A percentile compares a stretch with the other conserved stretches of the same genome.
These are phyloP conservation scores for Acleris holmiana DNA, from an alignment of 2,888 invertebrate genomes.

Conservation along the genomic window DNA sequence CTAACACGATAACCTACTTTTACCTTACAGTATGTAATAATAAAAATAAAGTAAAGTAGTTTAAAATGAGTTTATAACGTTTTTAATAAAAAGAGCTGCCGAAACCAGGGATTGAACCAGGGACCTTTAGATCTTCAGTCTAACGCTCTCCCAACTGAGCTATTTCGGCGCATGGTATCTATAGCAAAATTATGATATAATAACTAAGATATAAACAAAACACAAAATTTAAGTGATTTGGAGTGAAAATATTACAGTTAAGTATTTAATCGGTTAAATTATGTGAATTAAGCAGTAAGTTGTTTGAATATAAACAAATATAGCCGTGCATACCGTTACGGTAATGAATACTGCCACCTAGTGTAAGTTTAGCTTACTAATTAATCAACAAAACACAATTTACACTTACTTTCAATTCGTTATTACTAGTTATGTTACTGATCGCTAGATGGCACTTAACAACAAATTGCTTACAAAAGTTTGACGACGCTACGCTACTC, in stretches of 20 bases:
- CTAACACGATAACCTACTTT: too few relatives aligned
- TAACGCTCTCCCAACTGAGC: constrained; percentile 67
- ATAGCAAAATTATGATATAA: constrained; percentile 32
- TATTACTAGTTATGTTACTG: constrained; percentile 14
- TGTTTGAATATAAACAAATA: too few relatives aligned
- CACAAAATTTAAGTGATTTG: too few relatives aligned
- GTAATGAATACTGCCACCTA: constrained; percentile 18
- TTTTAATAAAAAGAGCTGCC: constrained; percentile 43
- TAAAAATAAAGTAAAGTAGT: too few relatives aligned
- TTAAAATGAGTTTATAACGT: background rate
- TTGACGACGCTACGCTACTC: background rate
- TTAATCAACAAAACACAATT: background rate
- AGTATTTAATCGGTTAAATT: too few relatives aligned
- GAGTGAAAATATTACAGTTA: too few relatives aligned
- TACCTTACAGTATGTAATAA: too few relatives aligned
- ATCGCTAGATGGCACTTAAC: constrained; percentile 12
- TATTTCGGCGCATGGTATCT: constrained; percentile 49
- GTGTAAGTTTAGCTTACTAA: background rate
- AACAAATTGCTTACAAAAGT: background rate
- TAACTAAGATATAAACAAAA: background rate
- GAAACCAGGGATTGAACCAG: constrained; percentile 65
- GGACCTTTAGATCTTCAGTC: constrained; percentile 65
- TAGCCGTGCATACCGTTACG: too few relatives aligned
- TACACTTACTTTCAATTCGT: background rate
- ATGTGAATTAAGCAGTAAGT: too few relatives aligned